A percentile compares a stretch with the other conserved stretches of the same genome.
These are phyloP conservation scores for Peromyscus nudipes DNA, from an alignment of 2,797 vertebrate genomes.

Conservation along the genomic window DNA sequence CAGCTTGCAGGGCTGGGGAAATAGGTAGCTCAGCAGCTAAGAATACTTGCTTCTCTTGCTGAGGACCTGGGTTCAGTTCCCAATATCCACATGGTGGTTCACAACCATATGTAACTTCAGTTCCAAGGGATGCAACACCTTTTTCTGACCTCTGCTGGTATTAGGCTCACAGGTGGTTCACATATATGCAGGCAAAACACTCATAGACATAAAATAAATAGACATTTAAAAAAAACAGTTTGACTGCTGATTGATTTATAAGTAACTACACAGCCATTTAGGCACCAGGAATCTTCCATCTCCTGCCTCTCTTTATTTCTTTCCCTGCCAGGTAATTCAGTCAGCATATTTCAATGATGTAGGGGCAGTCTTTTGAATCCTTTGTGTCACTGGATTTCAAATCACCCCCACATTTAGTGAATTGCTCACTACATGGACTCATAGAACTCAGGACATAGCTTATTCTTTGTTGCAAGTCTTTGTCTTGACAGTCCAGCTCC, in stretches of 20 bases:
- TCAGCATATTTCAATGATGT: slow-evolving; percentile 28
- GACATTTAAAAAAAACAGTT: not conserved
- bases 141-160: not conserved
- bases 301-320: not conserved
- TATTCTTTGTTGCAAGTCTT: no score
- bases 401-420: not conserved
- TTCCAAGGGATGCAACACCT: not conserved
- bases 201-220: not conserved
- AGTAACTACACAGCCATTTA: not conserved
- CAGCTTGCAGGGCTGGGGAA: not conserved
- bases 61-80: not conserved
- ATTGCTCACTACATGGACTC: not conserved
- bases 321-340: not conserved
- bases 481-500: no score
- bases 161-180: not conserved
- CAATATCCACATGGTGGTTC: no score
- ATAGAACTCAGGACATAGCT: not conserved
- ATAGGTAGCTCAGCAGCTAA: not conserved
- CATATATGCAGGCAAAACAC: not conserved
- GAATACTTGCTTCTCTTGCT: not conserved
- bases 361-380: not conserved
- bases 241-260: slow-evolving; percentile 9
- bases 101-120: not conserved
- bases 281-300: not conserved
- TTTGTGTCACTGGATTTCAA: not conserved